Evolutionary conservation across 2,113 vertebrate genomes (phyloP).

Genomic region (Pelodiscus sinensis): DNA sequence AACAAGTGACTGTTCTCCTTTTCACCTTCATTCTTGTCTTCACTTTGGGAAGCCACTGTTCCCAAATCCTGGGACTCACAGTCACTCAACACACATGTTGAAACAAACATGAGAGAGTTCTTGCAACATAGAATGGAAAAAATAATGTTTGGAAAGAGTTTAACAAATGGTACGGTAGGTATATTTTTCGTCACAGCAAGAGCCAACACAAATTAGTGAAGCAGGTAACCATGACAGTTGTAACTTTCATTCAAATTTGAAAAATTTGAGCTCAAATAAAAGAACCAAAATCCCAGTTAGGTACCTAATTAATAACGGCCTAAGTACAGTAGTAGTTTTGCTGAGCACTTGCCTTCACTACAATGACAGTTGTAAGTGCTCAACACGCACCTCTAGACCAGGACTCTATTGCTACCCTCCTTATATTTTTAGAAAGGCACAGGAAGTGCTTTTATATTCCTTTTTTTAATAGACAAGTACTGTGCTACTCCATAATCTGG

Average conservation of each 20-base stretch:
- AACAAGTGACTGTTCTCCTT: slow-evolving; percentile 76
- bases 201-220: background rate
- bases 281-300: background rate
- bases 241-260: background rate
- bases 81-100: background rate
- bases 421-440: background rate
- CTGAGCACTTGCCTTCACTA: too few relatives aligned
- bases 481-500: background rate
- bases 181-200: background rate
- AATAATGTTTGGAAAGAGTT: background rate
- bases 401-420: background rate
- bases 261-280: background rate
- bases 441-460: background rate
- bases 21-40: slow-evolving; percentile 42
- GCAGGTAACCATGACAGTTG: background rate
- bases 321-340: background rate
- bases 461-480: background rate
- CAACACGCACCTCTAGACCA: background rate
- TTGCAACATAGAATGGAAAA: background rate
- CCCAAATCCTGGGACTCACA: slow-evolving; percentile 43
- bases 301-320: background rate
- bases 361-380: background rate
- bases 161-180: background rate
- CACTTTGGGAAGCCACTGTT: slow-evolving; percentile 46
- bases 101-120: slow-evolving; percentile 48